Conservation (phyloP, 92 coral and sea anemone genomes). For the Porites rus region DNA sequence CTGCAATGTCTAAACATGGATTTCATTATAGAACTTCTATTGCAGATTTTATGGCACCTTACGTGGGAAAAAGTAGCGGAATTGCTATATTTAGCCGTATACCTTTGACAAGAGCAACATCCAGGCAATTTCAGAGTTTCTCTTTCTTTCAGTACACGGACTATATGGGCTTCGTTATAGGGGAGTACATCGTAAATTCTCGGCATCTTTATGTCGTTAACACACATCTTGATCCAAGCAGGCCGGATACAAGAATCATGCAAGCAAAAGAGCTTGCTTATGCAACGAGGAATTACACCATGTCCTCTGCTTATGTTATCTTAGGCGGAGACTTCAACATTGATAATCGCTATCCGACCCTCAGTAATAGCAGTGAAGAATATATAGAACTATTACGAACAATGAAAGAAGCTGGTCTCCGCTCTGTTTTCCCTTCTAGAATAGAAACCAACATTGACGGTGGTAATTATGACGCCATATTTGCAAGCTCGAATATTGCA, state of each 20-base stretch:
- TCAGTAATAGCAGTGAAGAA: background rate
- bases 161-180: constrained; percentile 77
- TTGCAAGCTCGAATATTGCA: constrained; percentile 12
- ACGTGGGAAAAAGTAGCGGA: constrained; percentile 73
- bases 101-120: constrained; percentile 48
- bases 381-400: background rate
- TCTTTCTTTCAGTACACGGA: constrained; percentile 42
- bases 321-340: constrained; percentile 87
- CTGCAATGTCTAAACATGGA: constrained; percentile 65
- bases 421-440: constrained; percentile 17
- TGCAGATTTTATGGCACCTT: constrained; percentile 59
- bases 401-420: constrained; percentile 13
- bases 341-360: constrained; percentile 57
- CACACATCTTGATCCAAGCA: constrained; percentile 77
- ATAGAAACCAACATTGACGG: constrained; percentile 26
- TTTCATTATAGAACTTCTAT: constrained; percentile 67
- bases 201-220: constrained; percentile 54
- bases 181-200: constrained; percentile 46
- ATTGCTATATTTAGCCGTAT: constrained; percentile 79
- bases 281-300: constrained; percentile 21
- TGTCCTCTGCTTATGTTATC: constrained; percentile 47
- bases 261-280: constrained; percentile 66
- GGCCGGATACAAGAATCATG: constrained; percentile 32
- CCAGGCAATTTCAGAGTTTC: constrained; percentile 43
- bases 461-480: constrained; percentile 35